Conservation (phyloP, 2,888 invertebrate genomes). For the Notodonta dromedarius region DNA sequence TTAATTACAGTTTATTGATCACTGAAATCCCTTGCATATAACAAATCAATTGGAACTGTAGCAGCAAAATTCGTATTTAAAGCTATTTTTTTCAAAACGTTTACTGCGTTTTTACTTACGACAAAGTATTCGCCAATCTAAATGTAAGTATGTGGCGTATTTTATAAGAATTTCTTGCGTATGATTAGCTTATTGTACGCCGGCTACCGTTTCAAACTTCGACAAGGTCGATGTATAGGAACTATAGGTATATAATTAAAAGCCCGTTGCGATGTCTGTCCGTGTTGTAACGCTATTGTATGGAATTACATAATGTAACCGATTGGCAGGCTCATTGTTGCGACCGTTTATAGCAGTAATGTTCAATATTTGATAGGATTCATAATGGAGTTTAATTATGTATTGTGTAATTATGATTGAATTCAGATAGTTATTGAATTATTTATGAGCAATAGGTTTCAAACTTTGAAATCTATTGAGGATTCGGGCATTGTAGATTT, state of each 20-base stretch:
- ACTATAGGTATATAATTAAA: conserved; percentile 66
- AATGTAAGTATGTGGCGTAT: conserved; percentile 42
- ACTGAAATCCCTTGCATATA: no score
- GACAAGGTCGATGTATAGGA: conserved; percentile 70
- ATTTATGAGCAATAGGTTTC: conserved; percentile 9
- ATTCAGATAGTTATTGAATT: conserved; percentile 26
- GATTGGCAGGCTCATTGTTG: conserved; percentile 46
- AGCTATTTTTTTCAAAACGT: no score
- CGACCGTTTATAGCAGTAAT: conserved; percentile 30
- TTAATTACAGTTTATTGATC: no score
- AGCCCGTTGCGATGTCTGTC: conserved; percentile 43
- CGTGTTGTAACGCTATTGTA: conserved; percentile 48
- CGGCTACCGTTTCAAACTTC: conserved; percentile 73
- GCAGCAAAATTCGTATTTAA: no score
- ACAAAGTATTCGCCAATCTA: conserved; percentile 15
- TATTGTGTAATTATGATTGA: conserved; percentile 31
- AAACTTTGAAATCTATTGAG: background rate
- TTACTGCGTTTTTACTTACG: no score
- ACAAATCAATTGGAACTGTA: no score
- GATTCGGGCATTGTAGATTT: no score
- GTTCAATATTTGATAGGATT: conserved; percentile 43
- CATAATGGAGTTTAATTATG: conserved; percentile 37
- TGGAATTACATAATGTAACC: conserved; percentile 42
- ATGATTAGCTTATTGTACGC: conserved; percentile 76
- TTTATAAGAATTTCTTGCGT: conserved; percentile 52